These are phyloP conservation scores for Microtus richardsoni DNA, from an alignment of 2,113 vertebrate species.

Conservation along the genomic window DNA sequence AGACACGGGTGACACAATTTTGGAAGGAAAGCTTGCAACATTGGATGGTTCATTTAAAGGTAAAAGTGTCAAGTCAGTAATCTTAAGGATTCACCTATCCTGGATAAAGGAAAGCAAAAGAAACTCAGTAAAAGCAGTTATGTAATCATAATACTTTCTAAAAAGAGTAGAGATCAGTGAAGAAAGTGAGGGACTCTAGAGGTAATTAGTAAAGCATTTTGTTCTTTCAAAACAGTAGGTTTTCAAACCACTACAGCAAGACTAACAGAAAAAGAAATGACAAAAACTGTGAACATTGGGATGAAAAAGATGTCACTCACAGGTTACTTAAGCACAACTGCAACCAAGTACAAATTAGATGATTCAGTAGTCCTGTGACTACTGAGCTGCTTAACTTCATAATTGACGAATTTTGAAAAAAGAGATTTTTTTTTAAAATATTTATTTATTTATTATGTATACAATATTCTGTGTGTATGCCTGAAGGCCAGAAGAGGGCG, in stretches of 20 bases:
- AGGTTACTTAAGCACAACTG: background rate
- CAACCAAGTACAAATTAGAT: background rate
- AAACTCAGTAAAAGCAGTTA: background rate
- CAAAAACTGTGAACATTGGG: background rate
- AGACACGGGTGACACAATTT: background rate
- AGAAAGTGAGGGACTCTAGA: background rate
- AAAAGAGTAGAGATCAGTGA: background rate
- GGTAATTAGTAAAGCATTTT: background rate
- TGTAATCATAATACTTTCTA: background rate
- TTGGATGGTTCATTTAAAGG: background rate
- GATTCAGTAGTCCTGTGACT: background rate
- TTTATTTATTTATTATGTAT: no score
- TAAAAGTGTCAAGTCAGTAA: background rate
- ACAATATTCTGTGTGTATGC: no score
- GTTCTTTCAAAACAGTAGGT: background rate
- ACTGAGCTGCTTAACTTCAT: background rate
- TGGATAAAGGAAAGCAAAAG: constrained; percentile 27
- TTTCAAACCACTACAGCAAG: background rate
- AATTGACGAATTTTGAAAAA: constrained; percentile 1
- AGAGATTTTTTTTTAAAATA: no score
- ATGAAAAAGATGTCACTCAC: background rate
- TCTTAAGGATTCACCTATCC: background rate
- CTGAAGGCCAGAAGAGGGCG: no score
- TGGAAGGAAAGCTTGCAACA: background rate
- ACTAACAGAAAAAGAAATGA: background rate